A percentile compares a stretch with the other conserved stretches of the same genome.
phyloP scores from a whole-genome alignment of 2,797 vertebrate species.

The Todus mexicanus region DNA sequence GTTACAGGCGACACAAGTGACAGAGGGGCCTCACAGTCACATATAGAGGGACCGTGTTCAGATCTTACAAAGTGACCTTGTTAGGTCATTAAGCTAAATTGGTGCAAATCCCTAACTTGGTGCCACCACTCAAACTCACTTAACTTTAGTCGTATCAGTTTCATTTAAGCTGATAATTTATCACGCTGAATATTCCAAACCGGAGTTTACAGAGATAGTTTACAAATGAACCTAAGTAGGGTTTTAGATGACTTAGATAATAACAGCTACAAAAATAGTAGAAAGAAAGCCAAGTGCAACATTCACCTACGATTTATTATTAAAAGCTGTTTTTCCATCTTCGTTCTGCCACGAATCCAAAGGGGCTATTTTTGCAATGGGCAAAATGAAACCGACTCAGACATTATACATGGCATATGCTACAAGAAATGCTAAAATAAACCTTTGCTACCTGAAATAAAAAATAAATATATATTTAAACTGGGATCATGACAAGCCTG shows the following conservation, averaged over 20 bases:
- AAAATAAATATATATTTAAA: conserved; percentile 22
- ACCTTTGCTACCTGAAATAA: conserved; percentile 48
- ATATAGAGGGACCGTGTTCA: background rate
- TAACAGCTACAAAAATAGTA: background rate
- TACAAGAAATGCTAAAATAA: conserved; percentile 28
- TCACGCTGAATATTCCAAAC: background rate
- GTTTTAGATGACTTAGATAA: conserved; percentile 24
- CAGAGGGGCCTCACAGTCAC: conserved; percentile 22
- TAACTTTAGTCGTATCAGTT: background rate
- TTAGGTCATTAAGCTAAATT: background rate
- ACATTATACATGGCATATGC: background rate
- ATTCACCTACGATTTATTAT: background rate
- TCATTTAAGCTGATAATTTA: conserved; percentile 29
- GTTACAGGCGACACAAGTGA: background rate
- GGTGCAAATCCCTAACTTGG: conserved; percentile 41
- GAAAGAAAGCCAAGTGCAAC: conserved; percentile 15
- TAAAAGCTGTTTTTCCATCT: conserved; percentile 51
- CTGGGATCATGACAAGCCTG: background rate
- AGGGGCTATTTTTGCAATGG: conserved; percentile 54
- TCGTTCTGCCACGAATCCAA: conserved; percentile 41
- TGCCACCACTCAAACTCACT: conserved; percentile 48
- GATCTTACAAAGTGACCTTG: conserved; percentile 36
- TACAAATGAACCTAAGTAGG: background rate
- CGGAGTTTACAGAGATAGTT: background rate
- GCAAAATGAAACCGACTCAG: conserved; percentile 41